Evolutionary conservation across 2,113 vertebrate genomes (phyloP).

Genomic region (Dendropsophus ebraccatus): DNA sequence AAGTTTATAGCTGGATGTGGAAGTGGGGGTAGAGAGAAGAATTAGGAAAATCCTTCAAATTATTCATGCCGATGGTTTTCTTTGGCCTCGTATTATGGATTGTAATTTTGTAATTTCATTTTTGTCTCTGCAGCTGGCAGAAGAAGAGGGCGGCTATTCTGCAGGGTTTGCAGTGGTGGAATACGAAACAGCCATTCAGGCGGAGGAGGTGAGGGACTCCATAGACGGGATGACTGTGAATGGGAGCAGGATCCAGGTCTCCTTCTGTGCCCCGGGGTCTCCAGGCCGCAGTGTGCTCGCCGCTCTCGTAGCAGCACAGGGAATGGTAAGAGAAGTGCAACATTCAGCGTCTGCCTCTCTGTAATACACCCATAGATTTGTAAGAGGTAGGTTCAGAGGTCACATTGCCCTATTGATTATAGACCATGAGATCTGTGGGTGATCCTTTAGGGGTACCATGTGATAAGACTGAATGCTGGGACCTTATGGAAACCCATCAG

Average conservation of each 20-base stretch:
- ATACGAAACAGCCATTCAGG: conserved; percentile 87
- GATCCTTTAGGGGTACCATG: too few relatives aligned
- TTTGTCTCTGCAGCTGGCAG: conserved; percentile 81
- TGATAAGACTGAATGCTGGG: too few relatives aligned
- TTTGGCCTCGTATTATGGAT: background rate
- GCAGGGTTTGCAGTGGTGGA: conserved; percentile 92
- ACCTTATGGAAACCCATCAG: too few relatives aligned
- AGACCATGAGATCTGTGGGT: too few relatives aligned
- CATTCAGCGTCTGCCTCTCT: background rate
- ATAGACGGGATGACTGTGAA: conserved; percentile 77
- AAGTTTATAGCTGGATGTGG: too few relatives aligned
- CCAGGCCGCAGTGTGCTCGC: conserved; percentile 93
- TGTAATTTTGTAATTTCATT: background rate
- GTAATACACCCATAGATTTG: too few relatives aligned
- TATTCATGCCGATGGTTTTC: too few relatives aligned
- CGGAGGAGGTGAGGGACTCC: conserved; percentile 81
- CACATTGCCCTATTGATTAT: too few relatives aligned
- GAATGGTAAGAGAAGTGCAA: conserved; percentile 81
- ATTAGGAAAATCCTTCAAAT: too few relatives aligned
- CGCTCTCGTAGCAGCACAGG: conserved; percentile 90
- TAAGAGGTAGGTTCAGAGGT: too few relatives aligned
- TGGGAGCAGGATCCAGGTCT: conserved; percentile 84
- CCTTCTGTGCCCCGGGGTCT: conserved; percentile 90
- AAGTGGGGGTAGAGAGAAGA: too few relatives aligned
- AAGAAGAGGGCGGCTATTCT: conserved; percentile 86